Evolutionary conservation across 2,113 vertebrate genomes (phyloP), one percentile per base, ranked within the genome.

Genomic region (Lasiurus cinereus): DNA sequence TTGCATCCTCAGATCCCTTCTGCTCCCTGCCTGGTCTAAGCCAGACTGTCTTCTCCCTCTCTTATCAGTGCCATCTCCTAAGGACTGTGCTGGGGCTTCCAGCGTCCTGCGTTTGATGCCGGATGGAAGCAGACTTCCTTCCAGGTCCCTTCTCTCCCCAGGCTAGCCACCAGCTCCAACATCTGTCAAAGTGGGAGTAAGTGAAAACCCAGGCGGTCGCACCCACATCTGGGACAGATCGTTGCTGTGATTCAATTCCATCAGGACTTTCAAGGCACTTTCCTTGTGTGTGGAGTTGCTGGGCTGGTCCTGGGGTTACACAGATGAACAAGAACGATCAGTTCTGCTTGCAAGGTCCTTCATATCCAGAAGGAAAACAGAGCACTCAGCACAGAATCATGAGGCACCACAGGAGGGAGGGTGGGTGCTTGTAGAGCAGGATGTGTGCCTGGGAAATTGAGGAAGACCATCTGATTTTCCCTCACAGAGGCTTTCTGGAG

Each of bases 291-390:
- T 8, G 8, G 12, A 87, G 39, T 86, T 90, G 33, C 59, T 77
- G 43, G 77, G 43, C 31, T 54, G 69, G 22, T n/a, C 33, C 39
- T 39, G 0, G 1, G 66, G 18, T 77, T 33, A 33, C 2, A 43
- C 29, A 83, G 80, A 27, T 9, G 29, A 39, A 10, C 66, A n/a
- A 48, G 43, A 77, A 52, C 8, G 14, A 27, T 90, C 56, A 6
- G 50, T 48, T 91, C 27, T 84, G 59, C 77, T 94, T 88, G 82
- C 77, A 16, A 54, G 48, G 54, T 84, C 74, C 27, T 59, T 87
- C 15, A 3, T 16, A 21, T 50, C 33, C 6, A 8, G 50, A 91
- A 78, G 78, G 64, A 54, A 83, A 87, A n/a, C 11, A 83, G 86
- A 46, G 5, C 62, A 36, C 21, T 3, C 59, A 39, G 50, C 31